These are phyloP conservation scores for Lumbricus terrestris DNA, from an alignment of 2,888 invertebrate species.

Conservation along the genomic window DNA sequence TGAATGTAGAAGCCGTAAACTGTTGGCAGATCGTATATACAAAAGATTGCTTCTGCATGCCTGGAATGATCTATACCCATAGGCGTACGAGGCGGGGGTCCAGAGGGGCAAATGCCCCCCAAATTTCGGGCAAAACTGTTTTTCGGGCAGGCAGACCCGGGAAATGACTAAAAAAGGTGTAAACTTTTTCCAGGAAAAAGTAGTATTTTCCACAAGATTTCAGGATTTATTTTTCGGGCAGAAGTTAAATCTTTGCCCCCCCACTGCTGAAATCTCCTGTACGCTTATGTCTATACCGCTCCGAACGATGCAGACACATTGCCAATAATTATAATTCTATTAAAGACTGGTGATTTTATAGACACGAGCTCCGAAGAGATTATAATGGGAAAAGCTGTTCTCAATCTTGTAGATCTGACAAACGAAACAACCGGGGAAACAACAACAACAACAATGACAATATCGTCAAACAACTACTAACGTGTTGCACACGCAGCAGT, in stretches of 20 bases:
- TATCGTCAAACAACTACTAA: neutral
- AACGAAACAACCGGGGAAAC: neutral
- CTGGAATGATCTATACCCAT: neutral
- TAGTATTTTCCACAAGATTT: too few species aligned
- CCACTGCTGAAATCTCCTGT: too few species aligned
- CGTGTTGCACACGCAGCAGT: too few species aligned
- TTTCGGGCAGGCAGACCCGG: too few species aligned
- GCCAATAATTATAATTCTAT: neutral
- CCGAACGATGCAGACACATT: neutral
- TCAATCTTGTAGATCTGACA: neutral
- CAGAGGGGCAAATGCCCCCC: too few species aligned
- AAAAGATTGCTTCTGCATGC: neutral
- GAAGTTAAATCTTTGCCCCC: too few species aligned
- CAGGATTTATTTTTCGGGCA: too few species aligned
- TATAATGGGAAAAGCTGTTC: neutral
- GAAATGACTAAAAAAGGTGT: too few species aligned
- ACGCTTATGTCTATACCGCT: too few species aligned
- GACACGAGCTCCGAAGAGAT: neutral
- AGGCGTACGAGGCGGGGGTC: too few species aligned
- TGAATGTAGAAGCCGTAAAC: neutral
- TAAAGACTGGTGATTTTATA: neutral
- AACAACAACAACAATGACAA: neutral
- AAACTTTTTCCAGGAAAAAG: too few species aligned
- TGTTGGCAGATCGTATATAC: neutral
- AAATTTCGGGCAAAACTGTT: too few species aligned